A percentile compares a stretch with the other conserved stretches of the same genome.
Evolutionary conservation across 2,888 invertebrate species (phyloP).

Genomic region (Zhuqinia jingwanae): DNA sequence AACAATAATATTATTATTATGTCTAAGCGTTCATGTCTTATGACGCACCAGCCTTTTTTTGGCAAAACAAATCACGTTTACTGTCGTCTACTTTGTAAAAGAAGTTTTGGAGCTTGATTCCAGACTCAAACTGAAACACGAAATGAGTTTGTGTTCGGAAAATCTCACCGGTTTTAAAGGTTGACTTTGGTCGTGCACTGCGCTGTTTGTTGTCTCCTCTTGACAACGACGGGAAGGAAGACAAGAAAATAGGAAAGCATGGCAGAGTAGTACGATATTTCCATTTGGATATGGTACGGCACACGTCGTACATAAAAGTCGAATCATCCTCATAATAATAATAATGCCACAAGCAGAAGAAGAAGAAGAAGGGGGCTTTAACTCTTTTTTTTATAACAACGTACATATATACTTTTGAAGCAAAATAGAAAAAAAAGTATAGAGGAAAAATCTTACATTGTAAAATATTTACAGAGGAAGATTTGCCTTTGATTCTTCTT

Average conservation of each 20-base stretch:
- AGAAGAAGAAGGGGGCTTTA: conserved; percentile 35
- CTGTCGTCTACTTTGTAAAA: background rate
- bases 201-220: conserved; percentile 42
- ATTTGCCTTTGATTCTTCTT: conserved; percentile 19
- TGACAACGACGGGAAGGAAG: conserved; percentile 29
- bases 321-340: conserved; percentile 26
- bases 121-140: conserved; percentile 29
- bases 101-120: conserved; percentile 20
- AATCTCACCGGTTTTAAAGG: conserved; percentile 57
- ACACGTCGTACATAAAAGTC: background rate
- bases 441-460: conserved; percentile 38
- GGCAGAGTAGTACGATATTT: background rate
- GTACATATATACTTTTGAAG: background rate
- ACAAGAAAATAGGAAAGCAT: conserved; percentile 3
- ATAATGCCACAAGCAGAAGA: background rate
- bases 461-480: conserved; percentile 44
- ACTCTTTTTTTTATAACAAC: conserved; percentile 6
- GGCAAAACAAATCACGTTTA: background rate
- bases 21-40: too few relatives aligned
- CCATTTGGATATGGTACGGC: conserved; percentile 28
- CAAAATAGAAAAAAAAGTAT: conserved; percentile 9
- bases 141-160: conserved; percentile 46
- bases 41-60: background rate
- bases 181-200: conserved; percentile 25
- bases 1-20: too few relatives aligned